Conservation (phyloP, 2,113 vertebrate species). For the Microtus oregoni region DNA sequence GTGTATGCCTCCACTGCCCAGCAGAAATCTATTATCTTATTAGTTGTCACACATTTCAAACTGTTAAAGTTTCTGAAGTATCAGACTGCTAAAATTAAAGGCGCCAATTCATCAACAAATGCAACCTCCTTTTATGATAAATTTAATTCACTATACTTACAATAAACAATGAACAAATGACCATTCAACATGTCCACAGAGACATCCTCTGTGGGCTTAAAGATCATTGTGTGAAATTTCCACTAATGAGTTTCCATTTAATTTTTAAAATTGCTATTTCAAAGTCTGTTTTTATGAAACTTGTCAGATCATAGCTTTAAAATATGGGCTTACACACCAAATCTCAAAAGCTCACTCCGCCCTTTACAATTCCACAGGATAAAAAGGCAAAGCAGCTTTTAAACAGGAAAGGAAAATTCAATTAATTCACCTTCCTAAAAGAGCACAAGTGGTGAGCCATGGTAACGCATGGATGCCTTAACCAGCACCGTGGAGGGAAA, state of each 20-base stretch:
- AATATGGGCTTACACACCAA: neutral
- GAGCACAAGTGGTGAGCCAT: neutral
- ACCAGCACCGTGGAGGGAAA: neutral
- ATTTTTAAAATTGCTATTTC: conserved; percentile 68
- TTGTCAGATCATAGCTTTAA: conserved; percentile 58
- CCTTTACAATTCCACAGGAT: conserved; percentile 53
- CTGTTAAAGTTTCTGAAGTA: conserved; percentile 36
- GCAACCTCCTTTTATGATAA: conserved; percentile 65
- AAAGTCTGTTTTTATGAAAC: conserved; percentile 54
- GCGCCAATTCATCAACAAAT: conserved; percentile 68
- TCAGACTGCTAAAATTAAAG: conserved; percentile 27
- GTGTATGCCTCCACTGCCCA: neutral
- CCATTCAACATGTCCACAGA: conserved; percentile 72
- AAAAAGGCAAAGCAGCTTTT: conserved; percentile 57
- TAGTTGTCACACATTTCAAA: conserved; percentile 24
- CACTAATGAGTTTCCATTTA: conserved; percentile 74
- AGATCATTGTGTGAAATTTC: conserved; percentile 67
- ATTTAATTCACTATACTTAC: conserved; percentile 75
- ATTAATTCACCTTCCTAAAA: conserved; percentile 38
- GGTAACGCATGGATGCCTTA: neutral
- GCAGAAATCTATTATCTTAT: conserved; percentile 42
- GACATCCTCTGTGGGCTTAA: conserved; percentile 54
- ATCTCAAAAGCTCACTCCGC: neutral
- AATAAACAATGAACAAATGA: conserved; percentile 82
- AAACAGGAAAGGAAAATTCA: conserved; percentile 52